Base-by-base conservation (phyloP, 64 coral and sea anemone species). In the Pocillopora verrucosa region DNA sequence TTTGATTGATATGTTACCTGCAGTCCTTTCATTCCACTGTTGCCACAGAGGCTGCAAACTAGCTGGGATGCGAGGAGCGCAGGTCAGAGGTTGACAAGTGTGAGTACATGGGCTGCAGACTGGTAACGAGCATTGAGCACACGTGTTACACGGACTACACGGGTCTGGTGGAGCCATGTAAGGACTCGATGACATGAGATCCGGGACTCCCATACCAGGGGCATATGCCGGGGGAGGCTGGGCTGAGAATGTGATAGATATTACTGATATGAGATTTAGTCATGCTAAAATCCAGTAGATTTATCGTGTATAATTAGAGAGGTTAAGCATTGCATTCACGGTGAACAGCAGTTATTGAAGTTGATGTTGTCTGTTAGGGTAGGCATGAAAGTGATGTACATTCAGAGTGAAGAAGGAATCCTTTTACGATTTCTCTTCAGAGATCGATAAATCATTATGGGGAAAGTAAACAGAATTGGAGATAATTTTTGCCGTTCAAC, bases 11-110 rank as follows among this genome's bases (percentile, higher is more conserved):
- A 30, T 51, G 41, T 86, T 95, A 96, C 94, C 91, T 87, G 94
- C 94, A 34, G 94, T 96, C 24, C 89, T 96, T 78, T 89, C 94
- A 36, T 96, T 92, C 80, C 86, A 96, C 58, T 88, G 72, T 51
- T 96, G 72, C 94, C 94, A 96, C 11, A 96, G 75, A 37, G 94
- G 94, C 45, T 88, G 78, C 36, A 96, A 76, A 45, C 89, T 56
- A 7, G 87, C 86, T 19, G 94, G 94, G 16, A 96, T 65, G 14
- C 74, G 83, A 15, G 94, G 86, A 22, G 82, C 63, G 24, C 86
- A 91, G 41, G 90, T 61, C 35, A 77, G 41, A 9, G 61, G 26
- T 22, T 76, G 73, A 20, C 90, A 92, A 0, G 61, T 22, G 41
- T 61, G 45, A 72, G 37, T 56, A 57, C 90, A 92, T 1, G 82